These are phyloP conservation scores for Heliocidaris tuberculata DNA, from an alignment of 35 echinoderm and acorn worm species.

Conservation along the genomic window DNA sequence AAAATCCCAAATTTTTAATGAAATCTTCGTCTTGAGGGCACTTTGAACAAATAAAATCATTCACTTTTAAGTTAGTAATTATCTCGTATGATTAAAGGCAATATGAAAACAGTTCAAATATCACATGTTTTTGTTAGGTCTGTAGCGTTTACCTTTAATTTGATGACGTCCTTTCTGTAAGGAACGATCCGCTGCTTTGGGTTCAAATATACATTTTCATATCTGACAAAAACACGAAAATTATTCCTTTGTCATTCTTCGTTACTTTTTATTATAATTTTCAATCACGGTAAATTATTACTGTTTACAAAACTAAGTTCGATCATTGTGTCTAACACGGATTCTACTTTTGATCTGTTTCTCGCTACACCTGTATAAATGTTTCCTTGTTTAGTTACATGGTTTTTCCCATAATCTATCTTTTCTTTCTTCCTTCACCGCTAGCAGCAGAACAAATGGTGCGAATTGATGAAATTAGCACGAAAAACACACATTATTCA, in stretches of 20 bases:
- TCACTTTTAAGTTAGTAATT: too few species aligned
- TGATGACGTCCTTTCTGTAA: too few species aligned
- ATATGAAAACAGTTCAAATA: too few species aligned
- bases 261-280: background rate
- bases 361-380: conserved; percentile 4
- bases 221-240: background rate
- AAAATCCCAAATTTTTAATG: too few species aligned
- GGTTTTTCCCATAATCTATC: background rate
- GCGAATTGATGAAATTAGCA: conserved; percentile 28
- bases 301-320: background rate
- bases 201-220: background rate
- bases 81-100: too few species aligned
- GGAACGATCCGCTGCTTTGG: too few species aligned
- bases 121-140: too few species aligned
- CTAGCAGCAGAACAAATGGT: background rate
- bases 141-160: too few species aligned
- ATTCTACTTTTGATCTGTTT: background rate
- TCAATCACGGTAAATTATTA: background rate
- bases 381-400: conserved; percentile 27
- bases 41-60: too few species aligned
- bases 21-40: too few species aligned
- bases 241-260: too few species aligned
- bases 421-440: background rate
- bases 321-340: background rate
- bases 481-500: conserved; percentile 8